Conservation (phyloP, 2,888 invertebrate species). For the Nomada fabriciana region DNA sequence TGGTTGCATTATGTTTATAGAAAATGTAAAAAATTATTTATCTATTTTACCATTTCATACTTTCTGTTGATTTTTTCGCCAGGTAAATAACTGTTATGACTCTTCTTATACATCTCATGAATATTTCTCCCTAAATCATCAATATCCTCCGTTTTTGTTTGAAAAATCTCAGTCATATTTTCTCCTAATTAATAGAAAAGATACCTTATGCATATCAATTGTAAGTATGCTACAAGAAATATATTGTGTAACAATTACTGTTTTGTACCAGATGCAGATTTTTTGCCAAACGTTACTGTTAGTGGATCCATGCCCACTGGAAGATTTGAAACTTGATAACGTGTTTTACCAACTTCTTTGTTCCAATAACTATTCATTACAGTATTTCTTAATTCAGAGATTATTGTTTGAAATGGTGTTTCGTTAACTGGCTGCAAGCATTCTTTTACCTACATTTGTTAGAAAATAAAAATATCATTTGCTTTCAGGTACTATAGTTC, state of each 20-base stretch:
- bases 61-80: slow-evolving; percentile 83
- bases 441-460: slow-evolving; percentile 69
- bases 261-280: slow-evolving; percentile 33
- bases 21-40: neutral
- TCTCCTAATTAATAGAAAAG: slow-evolving; percentile 69
- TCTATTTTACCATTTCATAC: slow-evolving; percentile 69
- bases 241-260: neutral
- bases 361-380: slow-evolving; percentile 85
- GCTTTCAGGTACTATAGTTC: neutral
- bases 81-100: slow-evolving; percentile 85
- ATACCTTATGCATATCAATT: neutral
- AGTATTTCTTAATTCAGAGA: slow-evolving; percentile 85
- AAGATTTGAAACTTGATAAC: slow-evolving; percentile 84
- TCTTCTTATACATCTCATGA: slow-evolving; percentile 84
- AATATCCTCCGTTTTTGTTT: slow-evolving; percentile 83
- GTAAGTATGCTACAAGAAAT: neutral
- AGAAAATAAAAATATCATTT: neutral
- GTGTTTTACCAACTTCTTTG: slow-evolving; percentile 83
- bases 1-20: neutral
- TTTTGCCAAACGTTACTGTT: slow-evolving; percentile 83
- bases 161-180: slow-evolving; percentile 81
- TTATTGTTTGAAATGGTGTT: slow-evolving; percentile 84
- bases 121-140: slow-evolving; percentile 81
- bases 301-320: slow-evolving; percentile 83
- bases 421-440: slow-evolving; percentile 80